Evolutionary conservation across 1,140 invertebrate species (phyloP).

Genomic region (Ceratosolen fusciceps): DNA sequence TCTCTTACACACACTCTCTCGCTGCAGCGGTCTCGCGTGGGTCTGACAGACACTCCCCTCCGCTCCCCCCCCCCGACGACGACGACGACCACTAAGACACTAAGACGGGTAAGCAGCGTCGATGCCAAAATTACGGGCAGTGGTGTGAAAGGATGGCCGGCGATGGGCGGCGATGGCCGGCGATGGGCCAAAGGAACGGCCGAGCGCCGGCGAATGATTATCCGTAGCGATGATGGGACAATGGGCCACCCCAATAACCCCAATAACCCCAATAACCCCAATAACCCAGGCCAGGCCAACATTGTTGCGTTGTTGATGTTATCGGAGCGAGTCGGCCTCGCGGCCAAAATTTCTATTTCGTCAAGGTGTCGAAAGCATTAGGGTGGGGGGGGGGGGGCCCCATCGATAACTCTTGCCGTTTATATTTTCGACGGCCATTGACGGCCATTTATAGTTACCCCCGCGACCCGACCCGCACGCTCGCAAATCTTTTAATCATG

Average conservation of each 20-base stretch:
- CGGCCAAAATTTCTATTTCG: constrained; percentile 19
- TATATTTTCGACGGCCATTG: background rate
- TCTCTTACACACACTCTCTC: too few species aligned
- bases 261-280: too few species aligned
- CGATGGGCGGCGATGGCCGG: constrained; percentile 51
- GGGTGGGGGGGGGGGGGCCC: too few species aligned
- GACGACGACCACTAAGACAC: too few species aligned
- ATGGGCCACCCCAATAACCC: background rate
- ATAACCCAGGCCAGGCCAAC: background rate
- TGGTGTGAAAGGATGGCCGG: constrained; percentile 59
- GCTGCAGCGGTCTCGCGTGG: too few species aligned
- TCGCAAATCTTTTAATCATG: background rate
- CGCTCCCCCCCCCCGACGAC: too few species aligned
- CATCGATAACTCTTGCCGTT: background rate
- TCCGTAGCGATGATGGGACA: constrained; percentile 10
- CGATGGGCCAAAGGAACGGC: background rate
- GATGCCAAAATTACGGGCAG: constrained; percentile 68
- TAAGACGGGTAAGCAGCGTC: too few species aligned
- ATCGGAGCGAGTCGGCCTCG: background rate
- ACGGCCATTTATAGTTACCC: background rate
- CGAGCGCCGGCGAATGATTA: constrained; percentile 45
- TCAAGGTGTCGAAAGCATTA: background rate
- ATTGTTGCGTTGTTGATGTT: constrained; percentile 15
- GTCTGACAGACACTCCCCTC: too few species aligned
- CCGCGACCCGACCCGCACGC: too few species aligned